Evolutionary conservation across 2,888 invertebrate genomes (phyloP), one percentile per base, ranked within the genome.

Genomic region (Acanthosepion lycidas): DNA sequence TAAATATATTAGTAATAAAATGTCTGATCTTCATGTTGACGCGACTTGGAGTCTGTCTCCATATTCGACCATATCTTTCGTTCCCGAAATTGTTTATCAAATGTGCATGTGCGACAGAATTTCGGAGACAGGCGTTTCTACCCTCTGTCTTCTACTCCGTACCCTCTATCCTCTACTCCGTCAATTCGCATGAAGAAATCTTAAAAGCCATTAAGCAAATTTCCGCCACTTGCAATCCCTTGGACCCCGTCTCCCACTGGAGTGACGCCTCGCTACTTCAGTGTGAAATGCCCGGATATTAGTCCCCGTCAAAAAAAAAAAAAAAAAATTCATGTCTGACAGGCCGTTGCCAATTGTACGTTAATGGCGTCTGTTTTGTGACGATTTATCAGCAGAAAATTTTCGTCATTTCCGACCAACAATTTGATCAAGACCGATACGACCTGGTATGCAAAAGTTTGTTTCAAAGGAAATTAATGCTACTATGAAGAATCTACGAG

Each of bases 131-230:
- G n/a, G 18, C n/a, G 78, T 23, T 51, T 51, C 55, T 20, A 15
- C 20, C 55, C 55, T 15, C 55, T 18, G 1, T 53, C 53, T 23
- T 20, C 55, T 20, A 15, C 20, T 5, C 55, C 55, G 2, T 20
- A 15, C 20, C 55, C 55, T 15, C 55, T 18, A 15, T 53, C 53
- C 55, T 20, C 55, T 20, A 15, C 20, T 5, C 55, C 55, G 2
- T 20, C 5, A 18, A 23, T 78, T 9, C 9, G 6, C 28, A 28
- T n/a, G 18, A 78, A 78, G 78, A 78, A n/a, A 12, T n/a, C 8
- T 78, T n/a, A 78, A n/a, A n/a, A 33, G 78, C 78, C n/a, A 78
- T 78, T 78, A 78, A 78, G 78, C n/a, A 78, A 78, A 78, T 78
- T 15, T 78, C 78, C n/a, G n/a, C 33, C n/a, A 3, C n/a, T 33